These are phyloP conservation scores for Amphiprion clarkii DNA, from an alignment of 2,797 vertebrate species.

Conservation along the genomic window DNA sequence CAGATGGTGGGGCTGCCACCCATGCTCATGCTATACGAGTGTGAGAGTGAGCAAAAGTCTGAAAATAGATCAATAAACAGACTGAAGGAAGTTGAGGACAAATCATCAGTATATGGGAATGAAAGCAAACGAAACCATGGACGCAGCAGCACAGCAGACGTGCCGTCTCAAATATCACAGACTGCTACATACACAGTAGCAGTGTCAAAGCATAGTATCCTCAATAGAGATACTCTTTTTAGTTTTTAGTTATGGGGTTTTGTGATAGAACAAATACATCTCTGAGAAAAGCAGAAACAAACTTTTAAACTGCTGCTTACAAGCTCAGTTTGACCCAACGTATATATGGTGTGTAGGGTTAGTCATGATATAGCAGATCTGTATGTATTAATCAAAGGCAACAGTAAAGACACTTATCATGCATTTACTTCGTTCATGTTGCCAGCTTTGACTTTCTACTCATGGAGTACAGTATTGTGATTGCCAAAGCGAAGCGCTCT, in stretches of 20 bases:
- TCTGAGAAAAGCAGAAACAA: not conserved
- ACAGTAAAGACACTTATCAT: not conserved
- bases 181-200: not conserved
- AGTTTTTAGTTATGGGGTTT: slow-evolving; percentile 2
- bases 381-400: not conserved
- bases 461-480: no score
- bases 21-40: slow-evolving; percentile 49
- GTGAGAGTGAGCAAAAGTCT: slow-evolving; percentile 35
- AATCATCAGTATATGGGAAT: slow-evolving; percentile 30
- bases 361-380: no score
- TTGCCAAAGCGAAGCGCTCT: not conserved
- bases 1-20: slow-evolving; percentile 63
- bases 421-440: not conserved
- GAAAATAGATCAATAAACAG: slow-evolving; percentile 67
- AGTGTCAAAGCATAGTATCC: slow-evolving; percentile 2
- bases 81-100: slow-evolving; percentile 52
- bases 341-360: no score
- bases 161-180: not conserved
- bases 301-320: not conserved
- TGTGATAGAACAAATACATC: not conserved
- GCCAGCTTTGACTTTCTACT: no score
- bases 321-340: not conserved
- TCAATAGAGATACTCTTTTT: not conserved
- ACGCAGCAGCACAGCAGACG: slow-evolving; percentile 15
- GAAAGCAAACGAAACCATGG: slow-evolving; percentile 23